phyloP scores from a whole-genome alignment of 2,113 vertebrate species.

The Cervus canadensis region DNA sequence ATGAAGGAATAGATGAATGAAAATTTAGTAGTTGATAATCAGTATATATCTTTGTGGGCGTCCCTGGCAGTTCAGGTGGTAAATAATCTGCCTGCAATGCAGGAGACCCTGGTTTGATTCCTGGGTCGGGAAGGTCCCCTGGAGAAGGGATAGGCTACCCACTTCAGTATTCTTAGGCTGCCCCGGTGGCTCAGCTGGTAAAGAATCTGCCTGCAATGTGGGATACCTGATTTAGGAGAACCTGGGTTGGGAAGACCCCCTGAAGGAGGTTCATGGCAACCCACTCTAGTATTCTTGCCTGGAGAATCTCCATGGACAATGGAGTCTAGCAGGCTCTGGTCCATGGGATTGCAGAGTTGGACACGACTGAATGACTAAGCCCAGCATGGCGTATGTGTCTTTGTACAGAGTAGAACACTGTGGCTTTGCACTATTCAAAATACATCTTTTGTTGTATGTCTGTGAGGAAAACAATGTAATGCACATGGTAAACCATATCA shows the following conservation, averaged over 20 bases:
- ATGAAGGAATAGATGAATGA: background rate
- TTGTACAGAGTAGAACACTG: background rate
- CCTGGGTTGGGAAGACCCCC: background rate
- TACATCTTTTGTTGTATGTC: background rate
- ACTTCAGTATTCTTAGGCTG: background rate
- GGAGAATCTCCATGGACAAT: background rate
- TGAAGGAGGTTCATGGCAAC: background rate
- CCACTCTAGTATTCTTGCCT: background rate
- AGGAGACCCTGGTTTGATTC: background rate
- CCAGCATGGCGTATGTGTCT: background rate
- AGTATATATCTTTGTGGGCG: background rate
- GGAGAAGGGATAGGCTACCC: background rate
- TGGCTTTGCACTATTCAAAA: background rate
- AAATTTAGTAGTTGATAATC: background rate
- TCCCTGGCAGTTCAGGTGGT: background rate
- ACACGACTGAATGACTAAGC: accelerated
- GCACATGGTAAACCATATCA: background rate
- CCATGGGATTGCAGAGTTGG: background rate
- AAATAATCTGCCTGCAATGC: background rate
- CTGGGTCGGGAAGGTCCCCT: background rate
- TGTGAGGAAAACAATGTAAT: background rate
- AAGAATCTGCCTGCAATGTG: background rate
- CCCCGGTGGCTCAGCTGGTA: background rate
- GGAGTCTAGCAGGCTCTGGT: background rate
- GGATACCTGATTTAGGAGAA: background rate